phyloP scores from a whole-genome alignment of 2,113 vertebrate genomes.

The Theristicus caerulescens region DNA sequence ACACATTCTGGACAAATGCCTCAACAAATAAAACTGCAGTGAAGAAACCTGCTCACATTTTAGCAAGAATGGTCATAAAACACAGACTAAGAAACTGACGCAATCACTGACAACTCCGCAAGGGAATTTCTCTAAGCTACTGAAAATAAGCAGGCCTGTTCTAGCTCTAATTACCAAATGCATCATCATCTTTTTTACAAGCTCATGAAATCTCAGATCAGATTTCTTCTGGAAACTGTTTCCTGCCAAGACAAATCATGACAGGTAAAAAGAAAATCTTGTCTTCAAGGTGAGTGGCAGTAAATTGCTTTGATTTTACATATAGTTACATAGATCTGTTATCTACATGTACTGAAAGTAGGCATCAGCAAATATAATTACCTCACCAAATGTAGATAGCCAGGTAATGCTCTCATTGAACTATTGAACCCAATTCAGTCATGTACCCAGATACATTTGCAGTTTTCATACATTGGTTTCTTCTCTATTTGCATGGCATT shows the following conservation, averaged over 20 bases:
- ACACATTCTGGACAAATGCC: background rate
- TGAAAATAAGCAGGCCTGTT: background rate
- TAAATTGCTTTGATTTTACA: background rate
- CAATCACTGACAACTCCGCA: background rate
- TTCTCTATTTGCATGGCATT: background rate
- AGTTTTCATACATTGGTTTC: background rate
- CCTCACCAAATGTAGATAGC: background rate
- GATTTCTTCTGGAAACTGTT: background rate
- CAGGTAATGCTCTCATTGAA: conserved; percentile 8
- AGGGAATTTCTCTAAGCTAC: background rate
- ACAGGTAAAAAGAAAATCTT: background rate
- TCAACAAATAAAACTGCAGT: background rate
- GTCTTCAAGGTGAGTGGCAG: background rate
- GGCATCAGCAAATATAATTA: background rate
- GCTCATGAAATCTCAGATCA: background rate
- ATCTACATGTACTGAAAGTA: background rate
- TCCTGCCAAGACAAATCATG: background rate
- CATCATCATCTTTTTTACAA: background rate
- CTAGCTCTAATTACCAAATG: background rate
- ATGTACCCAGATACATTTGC: background rate
- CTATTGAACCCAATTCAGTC: background rate
- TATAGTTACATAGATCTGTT: background rate
- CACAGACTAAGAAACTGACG: background rate
- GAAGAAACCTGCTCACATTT: background rate
- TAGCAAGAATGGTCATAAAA: background rate